Evolutionary conservation across 2,888 invertebrate species (phyloP), one percentile per base, ranked within the genome.

Genomic region (Celastrina argiolus): DNA sequence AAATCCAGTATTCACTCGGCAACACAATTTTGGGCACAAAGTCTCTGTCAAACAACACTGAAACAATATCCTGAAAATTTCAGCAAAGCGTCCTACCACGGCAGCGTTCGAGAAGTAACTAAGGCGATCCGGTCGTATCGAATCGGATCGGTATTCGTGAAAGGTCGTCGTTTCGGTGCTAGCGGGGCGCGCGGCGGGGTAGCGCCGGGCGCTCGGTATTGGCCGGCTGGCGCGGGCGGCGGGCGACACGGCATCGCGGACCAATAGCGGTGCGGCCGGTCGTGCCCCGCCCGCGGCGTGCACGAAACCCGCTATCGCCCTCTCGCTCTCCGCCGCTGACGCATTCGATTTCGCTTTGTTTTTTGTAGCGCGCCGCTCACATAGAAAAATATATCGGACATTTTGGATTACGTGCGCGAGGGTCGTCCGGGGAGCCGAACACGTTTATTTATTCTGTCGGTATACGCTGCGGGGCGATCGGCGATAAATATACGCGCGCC

Each of bases 331-430:
- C 69, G 76, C 69, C 75, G 75, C 78, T 76, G 72, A 75, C 75
- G 75, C 81, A 85, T 78, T 84, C 83, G 85, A 85, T 83, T 81
- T 74, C 71, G 79, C 77, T 79, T 83, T 82, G 82, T 87, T 89
- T 90, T 88, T 89, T 84, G 78, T 81, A 74, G 74, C 77, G 78
- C 76, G 75, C 75, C 78, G 75, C 81, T 84, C 85, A 88, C 78
- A 84, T 88, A 85, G 85, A 88, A 87, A 87, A 90, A 88, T 87
- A 87, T 90, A 88, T 89, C 66, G 87, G 90, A 90, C 90, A 91
- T 90, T 89, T 89, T 90, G 90, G 83, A 87, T 87, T 84, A 85
- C 82, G 83, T 80, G 78, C 78, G 78, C 75, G 82, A 83, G 87
- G 91, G 89, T 78, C 83, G 84, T 85, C 80, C 87, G 87, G 87